Evolutionary conservation across 2,113 vertebrate species (phyloP).

Genomic region (Plestiodon gilberti): DNA sequence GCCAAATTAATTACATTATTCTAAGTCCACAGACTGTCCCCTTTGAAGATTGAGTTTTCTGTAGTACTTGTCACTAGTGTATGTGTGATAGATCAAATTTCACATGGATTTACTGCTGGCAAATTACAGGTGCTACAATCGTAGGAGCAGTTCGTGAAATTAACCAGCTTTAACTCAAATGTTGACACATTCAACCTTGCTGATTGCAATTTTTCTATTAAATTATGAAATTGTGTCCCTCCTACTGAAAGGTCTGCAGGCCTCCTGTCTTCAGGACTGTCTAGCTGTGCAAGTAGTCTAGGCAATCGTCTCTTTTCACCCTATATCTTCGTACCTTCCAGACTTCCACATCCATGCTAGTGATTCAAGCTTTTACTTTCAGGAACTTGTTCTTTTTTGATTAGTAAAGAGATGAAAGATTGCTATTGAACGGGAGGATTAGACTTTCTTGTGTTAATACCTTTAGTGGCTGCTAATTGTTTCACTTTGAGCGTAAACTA

Average conservation of each 20-base stretch:
- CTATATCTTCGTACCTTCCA: conserved; percentile 58
- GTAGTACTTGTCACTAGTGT: background rate
- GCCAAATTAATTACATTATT: background rate
- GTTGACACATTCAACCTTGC: background rate
- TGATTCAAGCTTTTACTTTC: conserved; percentile 58
- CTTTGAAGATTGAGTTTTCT: background rate
- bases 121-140: background rate
- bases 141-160: background rate
- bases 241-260: background rate
- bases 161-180: background rate
- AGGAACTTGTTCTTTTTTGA: conserved; percentile 63
- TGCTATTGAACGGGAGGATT: conserved; percentile 52
- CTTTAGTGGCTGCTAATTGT: conserved; percentile 62
- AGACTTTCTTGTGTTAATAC: conserved; percentile 53
- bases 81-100: background rate
- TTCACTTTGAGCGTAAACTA: conserved; percentile 62
- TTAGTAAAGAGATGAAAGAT: conserved; percentile 57
- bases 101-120: background rate
- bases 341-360: conserved; percentile 44
- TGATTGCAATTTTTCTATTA: background rate
- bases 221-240: background rate
- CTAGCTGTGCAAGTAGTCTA: background rate
- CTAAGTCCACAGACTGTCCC: background rate
- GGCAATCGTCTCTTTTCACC: conserved; percentile 1
- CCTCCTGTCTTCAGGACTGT: background rate